Evolutionary conservation across 2,888 invertebrate genomes (phyloP).

Genomic region (Cistogaster globosa): DNA sequence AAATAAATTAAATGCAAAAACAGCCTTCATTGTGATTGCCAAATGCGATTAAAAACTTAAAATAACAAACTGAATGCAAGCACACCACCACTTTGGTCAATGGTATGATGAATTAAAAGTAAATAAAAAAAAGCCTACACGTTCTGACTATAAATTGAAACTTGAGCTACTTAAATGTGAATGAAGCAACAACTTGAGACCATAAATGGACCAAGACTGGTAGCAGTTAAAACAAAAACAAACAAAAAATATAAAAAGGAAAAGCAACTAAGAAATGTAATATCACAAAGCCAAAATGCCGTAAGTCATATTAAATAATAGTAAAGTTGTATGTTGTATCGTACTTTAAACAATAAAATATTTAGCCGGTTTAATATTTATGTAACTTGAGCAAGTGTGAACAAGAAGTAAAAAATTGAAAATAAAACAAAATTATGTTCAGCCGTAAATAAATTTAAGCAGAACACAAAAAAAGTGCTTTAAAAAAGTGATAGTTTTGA

Average conservation of each 20-base stretch:
- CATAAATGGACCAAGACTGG: constrained; percentile 68
- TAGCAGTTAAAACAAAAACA: constrained; percentile 31
- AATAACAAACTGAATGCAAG: constrained; percentile 9
- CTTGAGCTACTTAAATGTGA: constrained; percentile 47
- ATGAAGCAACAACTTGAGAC: constrained; percentile 14
- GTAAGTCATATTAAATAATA: constrained; percentile 54
- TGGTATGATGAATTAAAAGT: constrained; percentile 18
- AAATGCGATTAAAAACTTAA: not conserved
- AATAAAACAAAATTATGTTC: constrained; percentile 7
- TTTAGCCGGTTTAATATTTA: constrained; percentile 24
- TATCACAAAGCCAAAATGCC: constrained; percentile 43
- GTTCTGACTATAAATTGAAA: constrained; percentile 65
- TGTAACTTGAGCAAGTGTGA: constrained; percentile 60
- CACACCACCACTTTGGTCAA: constrained; percentile 13
- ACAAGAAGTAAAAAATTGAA: not conserved
- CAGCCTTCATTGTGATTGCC: constrained; percentile 45
- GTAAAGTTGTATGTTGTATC: not conserved
- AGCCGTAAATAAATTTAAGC: constrained; percentile 13
- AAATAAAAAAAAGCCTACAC: constrained; percentile 45
- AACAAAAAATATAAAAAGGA: not conserved
- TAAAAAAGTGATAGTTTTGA: constrained; percentile 48
- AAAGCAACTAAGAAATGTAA: constrained; percentile 25
- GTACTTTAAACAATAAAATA: constrained; percentile 15
- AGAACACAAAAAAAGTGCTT: not conserved
- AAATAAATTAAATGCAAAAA: constrained; percentile 8